Evolutionary conservation across 2,888 invertebrate species (phyloP).

Genomic region (Lumbricus terrestris): DNA sequence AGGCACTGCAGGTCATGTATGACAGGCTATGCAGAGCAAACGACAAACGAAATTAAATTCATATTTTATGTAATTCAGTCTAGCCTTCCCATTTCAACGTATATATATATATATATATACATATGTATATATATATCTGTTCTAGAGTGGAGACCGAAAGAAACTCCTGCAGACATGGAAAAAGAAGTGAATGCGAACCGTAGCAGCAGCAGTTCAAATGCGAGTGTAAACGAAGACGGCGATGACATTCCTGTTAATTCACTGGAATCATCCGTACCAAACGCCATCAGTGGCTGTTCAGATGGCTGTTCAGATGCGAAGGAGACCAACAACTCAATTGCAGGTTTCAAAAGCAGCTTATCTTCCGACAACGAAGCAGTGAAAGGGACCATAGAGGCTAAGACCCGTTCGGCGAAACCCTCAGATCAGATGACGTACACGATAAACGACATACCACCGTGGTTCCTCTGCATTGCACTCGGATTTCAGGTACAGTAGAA

Average conservation of each 20-base stretch:
- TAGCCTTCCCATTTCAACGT: too few species aligned
- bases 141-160: background rate
- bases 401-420: background rate
- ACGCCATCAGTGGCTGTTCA: background rate
- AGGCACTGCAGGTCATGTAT: too few species aligned
- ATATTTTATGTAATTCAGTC: background rate
- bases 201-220: too few species aligned
- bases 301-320: background rate
- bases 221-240: background rate
- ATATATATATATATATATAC: too few species aligned
- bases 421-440: conserved; percentile 31
- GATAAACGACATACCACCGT: conserved; percentile 32
- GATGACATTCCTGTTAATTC: background rate
- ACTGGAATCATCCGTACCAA: background rate
- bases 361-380: background rate
- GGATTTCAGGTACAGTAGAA: conserved; percentile 38
- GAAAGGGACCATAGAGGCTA: background rate
- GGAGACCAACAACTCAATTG: background rate
- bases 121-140: too few species aligned
- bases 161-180: background rate
- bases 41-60: background rate
- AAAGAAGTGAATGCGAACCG: background rate
- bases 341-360: background rate
- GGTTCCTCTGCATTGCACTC: conserved; percentile 30
- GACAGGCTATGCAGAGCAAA: background rate